A percentile compares a stretch with the other conserved stretches of the same genome.
phyloP scores from a whole-genome alignment of 2,797 vertebrate species.

The Xenentodon cancila region DNA sequence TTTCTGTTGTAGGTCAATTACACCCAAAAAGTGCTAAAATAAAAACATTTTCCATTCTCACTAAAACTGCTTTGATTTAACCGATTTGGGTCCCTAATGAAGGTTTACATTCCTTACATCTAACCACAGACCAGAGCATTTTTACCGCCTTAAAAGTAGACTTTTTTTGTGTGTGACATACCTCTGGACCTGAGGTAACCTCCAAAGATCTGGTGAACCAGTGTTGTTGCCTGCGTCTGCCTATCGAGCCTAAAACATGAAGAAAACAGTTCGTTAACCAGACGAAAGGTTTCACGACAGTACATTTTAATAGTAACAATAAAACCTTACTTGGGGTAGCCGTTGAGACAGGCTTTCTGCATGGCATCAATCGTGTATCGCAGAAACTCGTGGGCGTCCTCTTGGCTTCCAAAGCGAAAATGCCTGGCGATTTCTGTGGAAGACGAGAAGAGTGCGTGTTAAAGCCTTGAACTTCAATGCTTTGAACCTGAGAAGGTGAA shows the following conservation, averaged over 20 bases:
- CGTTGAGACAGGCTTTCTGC: conserved; percentile 94
- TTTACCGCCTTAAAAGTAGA: too few species aligned
- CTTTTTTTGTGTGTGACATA: conserved; percentile 58
- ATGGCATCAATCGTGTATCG: conserved; percentile 95
- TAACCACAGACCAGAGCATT: too few species aligned
- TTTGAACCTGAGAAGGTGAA: background rate
- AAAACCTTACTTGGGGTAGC: conserved; percentile 87
- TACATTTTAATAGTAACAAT: background rate
- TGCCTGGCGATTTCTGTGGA: conserved; percentile 91
- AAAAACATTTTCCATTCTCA: too few species aligned
- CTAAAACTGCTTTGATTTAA: too few species aligned
- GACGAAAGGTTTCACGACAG: background rate
- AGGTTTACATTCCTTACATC: too few species aligned
- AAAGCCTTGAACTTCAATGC: background rate
- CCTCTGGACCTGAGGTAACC: conserved; percentile 95
- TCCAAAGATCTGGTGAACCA: conserved; percentile 97
- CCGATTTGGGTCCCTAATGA: too few species aligned
- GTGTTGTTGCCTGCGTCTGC: conserved; percentile 93
- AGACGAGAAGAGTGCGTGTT: conserved; percentile 17
- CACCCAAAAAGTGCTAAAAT: too few species aligned
- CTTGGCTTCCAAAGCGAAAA: conserved; percentile 93
- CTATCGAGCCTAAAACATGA: conserved; percentile 86
- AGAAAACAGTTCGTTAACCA: background rate
- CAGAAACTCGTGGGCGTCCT: conserved; percentile 96
- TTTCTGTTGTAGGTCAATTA: too few species aligned